These are phyloP conservation scores for Phylloscopus whistleri DNA, from an alignment of 2,113 vertebrate genomes.

Conservation along the genomic window DNA sequence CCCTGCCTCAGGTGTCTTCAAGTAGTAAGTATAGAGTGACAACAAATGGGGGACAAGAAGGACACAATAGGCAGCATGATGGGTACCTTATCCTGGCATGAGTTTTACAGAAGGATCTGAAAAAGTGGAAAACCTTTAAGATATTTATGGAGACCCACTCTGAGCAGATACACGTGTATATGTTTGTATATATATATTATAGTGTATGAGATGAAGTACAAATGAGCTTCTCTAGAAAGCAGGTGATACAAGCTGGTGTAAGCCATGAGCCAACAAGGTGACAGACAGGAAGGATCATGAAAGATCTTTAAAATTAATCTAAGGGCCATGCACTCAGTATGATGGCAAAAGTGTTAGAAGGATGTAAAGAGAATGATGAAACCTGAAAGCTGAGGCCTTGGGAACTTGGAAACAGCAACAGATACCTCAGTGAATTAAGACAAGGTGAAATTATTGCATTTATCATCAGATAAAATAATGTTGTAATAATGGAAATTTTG, in stretches of 20 bases:
- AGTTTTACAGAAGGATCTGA: not conserved
- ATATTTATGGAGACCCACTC: not conserved
- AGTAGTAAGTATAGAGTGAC: not conserved
- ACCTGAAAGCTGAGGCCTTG: not conserved
- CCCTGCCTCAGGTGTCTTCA: not conserved
- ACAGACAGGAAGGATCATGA: not conserved
- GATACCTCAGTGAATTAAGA: not conserved
- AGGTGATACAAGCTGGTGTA: not conserved
- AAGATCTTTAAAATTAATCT: not conserved
- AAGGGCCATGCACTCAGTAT: not conserved
- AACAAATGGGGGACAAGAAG: not conserved
- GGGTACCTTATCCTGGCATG: not conserved
- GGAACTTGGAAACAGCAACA: not conserved
- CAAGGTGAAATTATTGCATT: not conserved
- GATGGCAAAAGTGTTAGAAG: not conserved
- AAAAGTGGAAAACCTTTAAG: not conserved
- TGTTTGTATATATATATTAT: fast-evolving
- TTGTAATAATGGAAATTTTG: not conserved
- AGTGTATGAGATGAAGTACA: not conserved
- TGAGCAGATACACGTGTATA: not conserved
- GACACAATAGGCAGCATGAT: fast-evolving
- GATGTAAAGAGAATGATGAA: not conserved
- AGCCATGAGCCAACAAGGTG: not conserved
- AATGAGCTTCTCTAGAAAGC: not conserved
- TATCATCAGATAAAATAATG: not conserved